Percentiles rank a stretch among this genome's conserved stretches.
These are phyloP conservation scores for Pteronotus mesoamericanus DNA, from an alignment of 2,797 vertebrate species.

Conservation along the genomic window DNA sequence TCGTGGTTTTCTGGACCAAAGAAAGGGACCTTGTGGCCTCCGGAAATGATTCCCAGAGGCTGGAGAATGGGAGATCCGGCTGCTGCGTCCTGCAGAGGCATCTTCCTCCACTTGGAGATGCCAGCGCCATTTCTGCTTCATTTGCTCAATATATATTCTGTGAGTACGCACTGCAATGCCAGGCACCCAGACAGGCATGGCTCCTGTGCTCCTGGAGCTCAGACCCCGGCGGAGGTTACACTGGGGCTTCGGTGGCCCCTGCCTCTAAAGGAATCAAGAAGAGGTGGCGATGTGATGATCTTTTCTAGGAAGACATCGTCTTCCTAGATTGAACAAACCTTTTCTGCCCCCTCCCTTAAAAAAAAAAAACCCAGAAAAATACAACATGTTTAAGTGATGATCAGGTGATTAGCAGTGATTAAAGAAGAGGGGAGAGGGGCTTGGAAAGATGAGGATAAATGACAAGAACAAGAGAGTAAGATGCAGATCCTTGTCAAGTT, in stretches of 20 bases:
- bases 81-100: background rate
- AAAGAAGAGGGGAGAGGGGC: background rate
- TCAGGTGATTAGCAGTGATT: background rate
- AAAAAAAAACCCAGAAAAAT: background rate
- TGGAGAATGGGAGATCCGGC: background rate
- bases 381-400: background rate
- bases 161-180: background rate
- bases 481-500: too few relatives aligned
- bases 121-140: background rate
- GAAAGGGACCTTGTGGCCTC: background rate
- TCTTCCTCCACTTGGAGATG: background rate
- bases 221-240: accelerated
- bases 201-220: background rate
- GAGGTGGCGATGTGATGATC: background rate
- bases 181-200: background rate
- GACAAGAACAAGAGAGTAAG: background rate
- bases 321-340: background rate
- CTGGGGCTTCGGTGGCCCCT: background rate
- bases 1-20: background rate
- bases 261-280: background rate
- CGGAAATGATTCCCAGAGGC: background rate
- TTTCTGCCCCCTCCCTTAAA: background rate
- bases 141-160: background rate
- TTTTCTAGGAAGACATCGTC: background rate
- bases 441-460: background rate